Evolutionary conservation across 2,797 vertebrate genomes (phyloP), one percentile per base, ranked within the genome.

Genomic region (Pangasius larnaudii): DNA sequence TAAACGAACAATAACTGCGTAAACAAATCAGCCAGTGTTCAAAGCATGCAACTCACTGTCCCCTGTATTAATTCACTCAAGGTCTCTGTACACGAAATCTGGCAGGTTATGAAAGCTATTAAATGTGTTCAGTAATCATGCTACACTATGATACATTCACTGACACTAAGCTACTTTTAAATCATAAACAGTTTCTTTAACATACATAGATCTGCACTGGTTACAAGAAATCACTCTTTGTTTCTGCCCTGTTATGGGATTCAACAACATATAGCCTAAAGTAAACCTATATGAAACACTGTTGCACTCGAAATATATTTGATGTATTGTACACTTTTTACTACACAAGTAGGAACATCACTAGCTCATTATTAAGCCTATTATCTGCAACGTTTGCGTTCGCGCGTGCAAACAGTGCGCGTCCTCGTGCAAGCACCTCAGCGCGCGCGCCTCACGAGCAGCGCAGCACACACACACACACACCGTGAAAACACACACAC

Each of bases 391-490:
- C 56, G n/a, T 33, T 53, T n/a, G 18, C 22, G 27, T n/a, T 79
- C 30, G n/a, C 51, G 30, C 79, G n/a, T 82, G 36, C 36, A 46
- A 63, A 63, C 39, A n/a, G 80, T 63, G 80, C 80, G 53, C 58
- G 49, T 81, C 58, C 95, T 93, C 88, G 95, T 91, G 56, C 61
- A 39, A 93, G 92, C 75, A 90, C 87, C 92, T 93, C 92, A 91
- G 95, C 93, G 93, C 96, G 95, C 95, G 95, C 95, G 93, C 85
- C 89, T 94, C 90, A 94, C 94, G 94, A 95, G 93, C 92, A 94
- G 92, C 92, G 95, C 94, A 95, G 63, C 82, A 22, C n/a, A 67
- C 39, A 30, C 13, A n/a, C 82, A 16, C 63, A 22, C 42, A 13
- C 42, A 11, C 30, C 39, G 30, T 61, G 18, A 30, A 61, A 33